These are phyloP conservation scores for Heliothis peltigera DNA, from an alignment of 2,888 invertebrate species.

Conservation along the genomic window DNA sequence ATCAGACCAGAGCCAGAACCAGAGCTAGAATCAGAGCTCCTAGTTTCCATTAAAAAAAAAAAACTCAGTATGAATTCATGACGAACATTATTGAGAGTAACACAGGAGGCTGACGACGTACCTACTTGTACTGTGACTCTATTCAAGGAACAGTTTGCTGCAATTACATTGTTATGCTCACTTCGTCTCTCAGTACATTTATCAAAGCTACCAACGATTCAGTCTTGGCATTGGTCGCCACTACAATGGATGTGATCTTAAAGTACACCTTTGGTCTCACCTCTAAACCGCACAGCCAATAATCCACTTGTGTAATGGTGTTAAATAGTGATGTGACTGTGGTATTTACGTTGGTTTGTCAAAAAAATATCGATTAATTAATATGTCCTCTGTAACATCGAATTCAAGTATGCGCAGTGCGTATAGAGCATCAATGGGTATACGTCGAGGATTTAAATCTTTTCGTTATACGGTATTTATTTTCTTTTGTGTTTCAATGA, in stretches of 20 bases:
- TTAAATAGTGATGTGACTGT: slow-evolving; percentile 72
- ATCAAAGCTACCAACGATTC: slow-evolving; percentile 82
- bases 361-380: slow-evolving; percentile 66
- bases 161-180: slow-evolving; percentile 89
- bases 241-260: slow-evolving; percentile 80
- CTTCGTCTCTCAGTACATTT: slow-evolving; percentile 84
- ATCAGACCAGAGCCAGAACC: not conserved
- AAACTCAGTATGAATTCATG: slow-evolving; percentile 38
- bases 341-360: slow-evolving; percentile 42
- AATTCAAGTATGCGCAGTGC: slow-evolving; percentile 87
- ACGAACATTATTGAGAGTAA: slow-evolving; percentile 53
- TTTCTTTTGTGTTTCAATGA: slow-evolving; percentile 62
- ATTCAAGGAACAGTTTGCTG: slow-evolving; percentile 88
- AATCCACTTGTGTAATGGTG: slow-evolving; percentile 66
- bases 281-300: slow-evolving; percentile 59
- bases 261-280: slow-evolving; percentile 63
- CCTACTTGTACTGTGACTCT: slow-evolving; percentile 75
- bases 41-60: slow-evolving; percentile 26
- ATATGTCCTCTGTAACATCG: slow-evolving; percentile 87
- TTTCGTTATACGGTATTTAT: slow-evolving; percentile 87
- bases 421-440: slow-evolving; percentile 85
- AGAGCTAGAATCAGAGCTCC: not conserved
- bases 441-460: slow-evolving; percentile 87
- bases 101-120: slow-evolving; percentile 61
- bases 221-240: slow-evolving; percentile 83